Conservation (phyloP, 1,140 invertebrate genomes). For the Orchestia grillus region DNA sequence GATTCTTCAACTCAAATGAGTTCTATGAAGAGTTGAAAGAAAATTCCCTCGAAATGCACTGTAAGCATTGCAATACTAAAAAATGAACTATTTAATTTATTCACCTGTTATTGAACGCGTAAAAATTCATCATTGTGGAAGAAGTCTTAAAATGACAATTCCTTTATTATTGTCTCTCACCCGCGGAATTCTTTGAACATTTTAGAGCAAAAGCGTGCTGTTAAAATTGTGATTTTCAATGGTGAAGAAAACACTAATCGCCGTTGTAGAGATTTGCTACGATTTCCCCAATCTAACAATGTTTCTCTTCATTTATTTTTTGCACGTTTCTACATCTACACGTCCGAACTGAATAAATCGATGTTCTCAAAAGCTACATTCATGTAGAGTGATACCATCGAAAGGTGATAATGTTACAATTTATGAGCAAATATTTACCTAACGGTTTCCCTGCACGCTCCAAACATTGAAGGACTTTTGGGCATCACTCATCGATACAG, state of each 20-base stretch:
- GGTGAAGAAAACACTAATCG: neutral
- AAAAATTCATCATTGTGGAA: neutral
- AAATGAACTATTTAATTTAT: neutral
- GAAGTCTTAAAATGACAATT: neutral
- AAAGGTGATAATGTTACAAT: no score
- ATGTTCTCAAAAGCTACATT: no score
- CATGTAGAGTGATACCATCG: no score
- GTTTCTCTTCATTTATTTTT: no score
- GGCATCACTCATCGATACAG: no score
- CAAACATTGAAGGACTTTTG: no score
- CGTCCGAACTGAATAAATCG: no score
- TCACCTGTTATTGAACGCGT: neutral
- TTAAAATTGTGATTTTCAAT: neutral
- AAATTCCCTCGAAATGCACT: neutral
- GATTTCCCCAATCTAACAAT: no score
- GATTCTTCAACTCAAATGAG: neutral
- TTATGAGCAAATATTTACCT: no score
- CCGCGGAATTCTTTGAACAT: neutral
- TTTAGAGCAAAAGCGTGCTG: neutral
- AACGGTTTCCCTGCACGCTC: no score
- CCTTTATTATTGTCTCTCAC: neutral
- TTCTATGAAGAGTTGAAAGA: neutral
- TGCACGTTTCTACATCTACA: no score
- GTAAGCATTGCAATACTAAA: neutral
- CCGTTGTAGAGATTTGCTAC: no score